phyloP scores from a whole-genome alignment of 1,140 invertebrate species.

The Calosoma granatense region DNA sequence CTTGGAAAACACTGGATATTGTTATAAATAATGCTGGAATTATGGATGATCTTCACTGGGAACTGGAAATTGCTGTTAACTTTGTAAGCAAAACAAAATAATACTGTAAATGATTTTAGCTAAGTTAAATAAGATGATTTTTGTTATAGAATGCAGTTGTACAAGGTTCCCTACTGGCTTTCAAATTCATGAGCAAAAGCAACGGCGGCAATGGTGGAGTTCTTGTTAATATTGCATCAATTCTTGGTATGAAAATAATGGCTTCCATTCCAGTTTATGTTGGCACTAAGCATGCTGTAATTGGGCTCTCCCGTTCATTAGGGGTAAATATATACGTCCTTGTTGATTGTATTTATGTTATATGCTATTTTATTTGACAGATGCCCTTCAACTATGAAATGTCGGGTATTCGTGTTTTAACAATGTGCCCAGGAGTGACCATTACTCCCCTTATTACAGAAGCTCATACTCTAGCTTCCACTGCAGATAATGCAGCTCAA shows the following conservation, averaged over 20 bases:
- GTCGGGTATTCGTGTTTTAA: slow-evolving; percentile 31
- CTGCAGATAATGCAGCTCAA: background rate
- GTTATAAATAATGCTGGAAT: slow-evolving; percentile 42
- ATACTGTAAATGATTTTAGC: background rate
- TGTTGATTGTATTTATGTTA: background rate
- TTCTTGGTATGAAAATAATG: slow-evolving; percentile 30
- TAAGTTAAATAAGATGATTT: slow-evolving; percentile 8
- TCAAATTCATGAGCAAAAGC: slow-evolving; percentile 32
- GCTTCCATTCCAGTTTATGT: slow-evolving; percentile 32
- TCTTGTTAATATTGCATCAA: slow-evolving; percentile 30
- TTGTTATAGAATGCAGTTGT: slow-evolving; percentile 28
- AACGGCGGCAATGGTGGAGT: slow-evolving; percentile 30
- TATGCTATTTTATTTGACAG: background rate
- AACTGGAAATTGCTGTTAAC: slow-evolving; percentile 38
- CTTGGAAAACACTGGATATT: slow-evolving; percentile 36
- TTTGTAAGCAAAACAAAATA: slow-evolving; percentile 32
- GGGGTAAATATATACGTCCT: slow-evolving; percentile 19
- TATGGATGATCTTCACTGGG: slow-evolving; percentile 39
- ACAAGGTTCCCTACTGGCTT: slow-evolving; percentile 27
- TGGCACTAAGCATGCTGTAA: slow-evolving; percentile 36
- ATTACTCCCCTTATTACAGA: slow-evolving; percentile 23
- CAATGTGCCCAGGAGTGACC: slow-evolving; percentile 29
- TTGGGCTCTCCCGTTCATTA: slow-evolving; percentile 37
- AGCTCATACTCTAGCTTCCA: slow-evolving; percentile 3
- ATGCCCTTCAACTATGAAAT: slow-evolving; percentile 19